Conservation (phyloP, 2,797 vertebrate species). For the Spondyliosoma cantharus region DNA sequence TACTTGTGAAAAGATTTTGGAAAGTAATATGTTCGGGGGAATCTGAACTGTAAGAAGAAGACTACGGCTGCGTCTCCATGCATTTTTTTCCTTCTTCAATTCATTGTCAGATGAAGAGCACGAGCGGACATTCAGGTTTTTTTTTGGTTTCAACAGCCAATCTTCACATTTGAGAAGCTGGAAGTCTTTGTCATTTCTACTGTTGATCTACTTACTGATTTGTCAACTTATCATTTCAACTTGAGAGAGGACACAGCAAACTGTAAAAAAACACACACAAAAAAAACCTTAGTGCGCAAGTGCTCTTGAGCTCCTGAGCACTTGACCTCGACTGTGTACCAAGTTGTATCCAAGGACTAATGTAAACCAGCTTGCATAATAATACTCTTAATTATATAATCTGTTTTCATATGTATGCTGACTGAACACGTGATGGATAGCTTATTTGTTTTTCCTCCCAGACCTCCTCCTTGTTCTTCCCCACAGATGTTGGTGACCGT, state of each 20-base stretch:
- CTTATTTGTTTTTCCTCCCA: neutral
- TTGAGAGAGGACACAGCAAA: neutral
- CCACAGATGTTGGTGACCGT: neutral
- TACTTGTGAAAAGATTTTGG: slow-evolving; percentile 48
- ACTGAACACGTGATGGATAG: neutral
- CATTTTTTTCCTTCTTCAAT: slow-evolving; percentile 7
- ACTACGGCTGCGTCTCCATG: neutral
- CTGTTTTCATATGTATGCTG: neutral
- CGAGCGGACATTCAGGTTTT: neutral
- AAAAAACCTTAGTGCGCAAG: neutral
- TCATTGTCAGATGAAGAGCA: neutral
- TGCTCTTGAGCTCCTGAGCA: neutral
- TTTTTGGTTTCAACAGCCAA: neutral
- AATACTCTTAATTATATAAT: neutral
- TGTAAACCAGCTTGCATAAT: neutral
- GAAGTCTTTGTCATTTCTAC: neutral
- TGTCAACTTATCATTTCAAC: neutral
- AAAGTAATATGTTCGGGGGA: slow-evolving; percentile 32
- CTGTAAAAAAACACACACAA: neutral
- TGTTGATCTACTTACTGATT: neutral
- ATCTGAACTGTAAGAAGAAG: slow-evolving; percentile 2
- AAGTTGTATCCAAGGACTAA: neutral
- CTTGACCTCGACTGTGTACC: slow-evolving; percentile 1
- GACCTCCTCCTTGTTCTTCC: neutral
- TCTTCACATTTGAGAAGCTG: neutral